A percentile compares a stretch with the other conserved stretches of the same genome.
phyloP scores from a whole-genome alignment of 2,113 vertebrate genomes.

The Chaetorhynchus papuensis region DNA sequence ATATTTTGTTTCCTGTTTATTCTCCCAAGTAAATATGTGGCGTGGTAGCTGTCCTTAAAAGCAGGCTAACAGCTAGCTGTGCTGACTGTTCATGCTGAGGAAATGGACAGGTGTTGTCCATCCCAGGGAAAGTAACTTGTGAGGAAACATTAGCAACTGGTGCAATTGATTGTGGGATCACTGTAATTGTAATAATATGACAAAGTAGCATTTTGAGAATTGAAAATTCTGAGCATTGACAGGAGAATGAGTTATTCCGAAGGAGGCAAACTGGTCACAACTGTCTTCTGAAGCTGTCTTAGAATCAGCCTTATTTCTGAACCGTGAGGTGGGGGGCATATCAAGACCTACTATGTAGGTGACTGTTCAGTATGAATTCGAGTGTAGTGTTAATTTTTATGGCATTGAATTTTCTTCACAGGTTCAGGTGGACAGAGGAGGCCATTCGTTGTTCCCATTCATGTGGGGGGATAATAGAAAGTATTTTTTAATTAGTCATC shows the following conservation, averaged over 20 bases:
- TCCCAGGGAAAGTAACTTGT: background rate
- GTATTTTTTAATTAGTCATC: background rate
- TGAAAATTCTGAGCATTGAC: background rate
- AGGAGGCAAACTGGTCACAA: background rate
- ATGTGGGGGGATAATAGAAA: background rate
- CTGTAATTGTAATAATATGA: background rate
- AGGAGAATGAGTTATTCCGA: background rate
- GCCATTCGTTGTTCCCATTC: background rate
- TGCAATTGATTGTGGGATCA: background rate
- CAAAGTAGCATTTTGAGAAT: background rate
- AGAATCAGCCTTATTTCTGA: background rate
- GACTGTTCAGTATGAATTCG: background rate
- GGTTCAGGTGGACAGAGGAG: background rate
- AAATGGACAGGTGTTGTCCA: background rate
- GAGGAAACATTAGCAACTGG: background rate
- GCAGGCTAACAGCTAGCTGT: background rate
- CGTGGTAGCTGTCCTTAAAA: background rate
- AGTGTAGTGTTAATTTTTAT: background rate
- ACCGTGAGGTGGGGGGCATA: accelerated
- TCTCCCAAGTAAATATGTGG: background rate
- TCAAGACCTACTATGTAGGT: background rate
- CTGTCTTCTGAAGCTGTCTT: background rate
- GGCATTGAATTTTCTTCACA: background rate
- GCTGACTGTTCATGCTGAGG: background rate
- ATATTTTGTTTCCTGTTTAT: background rate